These are phyloP conservation scores for Thecocarcelia acutangulata DNA, from an alignment of 2,888 invertebrate species.

Conservation along the genomic window DNA sequence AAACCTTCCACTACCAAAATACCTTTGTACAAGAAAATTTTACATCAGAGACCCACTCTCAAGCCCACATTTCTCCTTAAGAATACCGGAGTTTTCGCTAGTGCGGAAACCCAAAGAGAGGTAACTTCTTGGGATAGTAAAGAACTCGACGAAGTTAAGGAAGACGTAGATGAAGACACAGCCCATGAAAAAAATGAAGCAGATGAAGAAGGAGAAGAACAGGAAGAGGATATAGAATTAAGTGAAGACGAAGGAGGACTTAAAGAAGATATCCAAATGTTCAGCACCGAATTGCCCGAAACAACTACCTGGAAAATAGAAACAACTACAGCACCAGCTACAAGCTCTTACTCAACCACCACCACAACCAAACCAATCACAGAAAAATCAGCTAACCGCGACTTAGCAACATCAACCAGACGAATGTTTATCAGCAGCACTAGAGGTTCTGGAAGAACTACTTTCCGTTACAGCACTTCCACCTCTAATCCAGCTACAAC, in stretches of 20 bases:
- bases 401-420: constrained; percentile 40
- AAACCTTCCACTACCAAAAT: constrained; percentile 75
- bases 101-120: constrained; percentile 42
- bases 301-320: constrained; percentile 32
- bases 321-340: constrained; percentile 30
- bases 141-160: constrained; percentile 13
- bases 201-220: constrained; percentile 13
- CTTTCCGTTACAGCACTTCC: constrained; percentile 49
- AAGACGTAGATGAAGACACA: background rate
- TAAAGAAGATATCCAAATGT: constrained; percentile 18
- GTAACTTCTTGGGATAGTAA: constrained; percentile 52
- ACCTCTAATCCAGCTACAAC: constrained; percentile 24
- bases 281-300: constrained; percentile 35
- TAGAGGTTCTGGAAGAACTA: constrained; percentile 45
- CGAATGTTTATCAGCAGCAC: constrained; percentile 55
- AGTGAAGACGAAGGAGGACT: constrained; percentile 22
- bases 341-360: background rate
- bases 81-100: constrained; percentile 57
- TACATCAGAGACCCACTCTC: constrained; percentile 75
- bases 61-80: constrained; percentile 74
- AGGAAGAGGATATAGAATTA: background rate
- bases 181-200: background rate
- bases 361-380: constrained; percentile 23
- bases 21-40: constrained; percentile 78
- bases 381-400: constrained; percentile 29